Evolutionary conservation across 2,797 vertebrate genomes (phyloP), one percentile per base, ranked within the genome.

Genomic region (Cossypha polioptera): DNA sequence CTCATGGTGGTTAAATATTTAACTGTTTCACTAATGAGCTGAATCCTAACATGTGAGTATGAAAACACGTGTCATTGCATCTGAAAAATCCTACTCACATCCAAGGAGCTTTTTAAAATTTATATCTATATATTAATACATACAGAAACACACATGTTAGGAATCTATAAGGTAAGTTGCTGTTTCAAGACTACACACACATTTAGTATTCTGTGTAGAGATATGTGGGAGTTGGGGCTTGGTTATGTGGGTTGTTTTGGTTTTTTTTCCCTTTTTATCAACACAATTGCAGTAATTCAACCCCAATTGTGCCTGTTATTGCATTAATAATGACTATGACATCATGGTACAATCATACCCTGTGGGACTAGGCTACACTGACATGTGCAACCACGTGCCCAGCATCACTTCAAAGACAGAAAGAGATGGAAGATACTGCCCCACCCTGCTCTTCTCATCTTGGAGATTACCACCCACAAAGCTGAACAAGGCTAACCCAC

Each of bases 381-480:
- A 77, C 7, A 1, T 5, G 16, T 65, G 77, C 61, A 96, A 51
- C 89, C 95, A 88, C 3, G 40, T 84, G 91, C 82, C 90, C 21
- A 10, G 0, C 1, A 88, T 84, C 51, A 86, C 85, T 91, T 95
- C 86, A 90, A 95, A 94, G 91, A 19, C 87, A 74, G 61, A 16
- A 38, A 29, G 48, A 94, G 93, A 94, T 28, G 38, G 87, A 86
- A 95, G 91, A 88, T 95, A 94, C 24, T 14, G 19, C 82, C 79
- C 47, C 93, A 90, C 82, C 93, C 87, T 65, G 11, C 57, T 80
- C 54, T 72, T 80, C 74, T 87, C 91, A 42, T 57, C 26, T 43
- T 33, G 11, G 50, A 89, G 89, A 90, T 91, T 92, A 80, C 96
- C 95, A 95, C 94, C 91, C 93, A 94, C 90, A 58, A 48, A 75